These are phyloP conservation scores for Molothrus ater DNA, from an alignment of 2,797 vertebrate genomes.

Conservation along the genomic window DNA sequence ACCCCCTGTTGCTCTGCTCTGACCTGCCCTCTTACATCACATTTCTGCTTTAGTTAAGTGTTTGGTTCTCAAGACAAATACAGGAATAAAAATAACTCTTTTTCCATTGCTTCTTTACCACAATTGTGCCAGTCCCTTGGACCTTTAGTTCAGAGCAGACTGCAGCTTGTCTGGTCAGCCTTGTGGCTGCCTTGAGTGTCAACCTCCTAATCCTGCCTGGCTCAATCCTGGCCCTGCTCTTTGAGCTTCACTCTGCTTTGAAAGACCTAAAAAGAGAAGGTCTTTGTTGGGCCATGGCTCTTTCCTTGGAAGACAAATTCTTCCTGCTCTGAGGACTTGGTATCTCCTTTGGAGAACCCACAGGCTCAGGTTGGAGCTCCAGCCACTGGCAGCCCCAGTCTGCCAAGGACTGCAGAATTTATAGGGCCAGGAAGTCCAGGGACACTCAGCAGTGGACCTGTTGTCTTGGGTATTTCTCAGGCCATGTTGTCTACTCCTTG, in stretches of 20 bases:
- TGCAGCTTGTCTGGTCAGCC: background rate
- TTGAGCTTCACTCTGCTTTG: background rate
- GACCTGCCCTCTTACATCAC: background rate
- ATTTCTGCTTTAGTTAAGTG: background rate
- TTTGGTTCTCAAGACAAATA: background rate
- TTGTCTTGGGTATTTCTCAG: background rate
- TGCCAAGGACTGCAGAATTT: background rate
- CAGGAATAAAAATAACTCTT: background rate
- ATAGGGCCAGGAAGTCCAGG: background rate
- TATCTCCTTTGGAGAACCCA: background rate
- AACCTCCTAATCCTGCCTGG: background rate
- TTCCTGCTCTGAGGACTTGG: background rate
- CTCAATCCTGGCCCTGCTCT: background rate
- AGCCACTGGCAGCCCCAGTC: fast-evolving
- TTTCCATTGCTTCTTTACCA: background rate
- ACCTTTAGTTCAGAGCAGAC: background rate
- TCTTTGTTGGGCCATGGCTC: background rate
- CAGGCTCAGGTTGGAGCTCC: background rate
- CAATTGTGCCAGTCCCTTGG: background rate
- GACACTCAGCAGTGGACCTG: background rate
- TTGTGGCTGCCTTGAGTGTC: background rate
- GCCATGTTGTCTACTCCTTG: background rate
- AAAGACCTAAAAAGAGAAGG: background rate
- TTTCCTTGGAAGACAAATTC: background rate
- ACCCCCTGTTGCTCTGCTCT: background rate